Evolutionary conservation across 2,888 invertebrate genomes (phyloP), one percentile per base, ranked within the genome.

Genomic region (Cotesia congregata): DNA sequence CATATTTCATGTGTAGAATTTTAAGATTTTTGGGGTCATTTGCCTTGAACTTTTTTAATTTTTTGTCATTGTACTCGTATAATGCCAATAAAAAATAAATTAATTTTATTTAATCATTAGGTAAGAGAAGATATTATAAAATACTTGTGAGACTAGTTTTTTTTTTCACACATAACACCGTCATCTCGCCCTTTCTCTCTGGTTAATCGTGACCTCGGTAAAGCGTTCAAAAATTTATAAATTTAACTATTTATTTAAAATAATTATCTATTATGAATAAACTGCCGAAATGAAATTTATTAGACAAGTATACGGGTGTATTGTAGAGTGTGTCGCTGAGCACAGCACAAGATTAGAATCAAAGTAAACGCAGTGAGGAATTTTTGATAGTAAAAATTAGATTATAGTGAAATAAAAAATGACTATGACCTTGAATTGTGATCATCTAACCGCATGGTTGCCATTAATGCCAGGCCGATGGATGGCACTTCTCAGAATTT

Each of bases 401-500:
- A 72, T 68, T 76, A 61, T 76, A 67, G 72, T 50, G 68, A 69
- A 76, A 67, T 72, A 68, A 76, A 67, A 75, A 62, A 72, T 68
- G 41, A 67, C 68, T 50, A 61, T 73, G 77, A 74, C 77, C 77
- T 77, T 74, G 77, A 74, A 74, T 74, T 74, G 77, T 64, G 68
- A 70, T 77, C 77, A 60, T 60, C 77, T 67, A 74, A 70, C 74
- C 72, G 72, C 76, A 76, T 72, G 68, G 74, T 71, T 61, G 74
- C 74, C 76, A 76, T 76, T 76, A 76, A 76, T 76, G 76, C 76
- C 76, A 61, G 76, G 72, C 76, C 76, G 70, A 74, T 77, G 77
- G 74, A 70, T 67, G 70, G 72, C 72, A 61, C 68, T 76, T 76
- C 77, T 65, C 15, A 74, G 77, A 77, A 77, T 74, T 77, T 77